phyloP scores from a whole-genome alignment of 2,113 vertebrate species.

The Struthio camelus region DNA sequence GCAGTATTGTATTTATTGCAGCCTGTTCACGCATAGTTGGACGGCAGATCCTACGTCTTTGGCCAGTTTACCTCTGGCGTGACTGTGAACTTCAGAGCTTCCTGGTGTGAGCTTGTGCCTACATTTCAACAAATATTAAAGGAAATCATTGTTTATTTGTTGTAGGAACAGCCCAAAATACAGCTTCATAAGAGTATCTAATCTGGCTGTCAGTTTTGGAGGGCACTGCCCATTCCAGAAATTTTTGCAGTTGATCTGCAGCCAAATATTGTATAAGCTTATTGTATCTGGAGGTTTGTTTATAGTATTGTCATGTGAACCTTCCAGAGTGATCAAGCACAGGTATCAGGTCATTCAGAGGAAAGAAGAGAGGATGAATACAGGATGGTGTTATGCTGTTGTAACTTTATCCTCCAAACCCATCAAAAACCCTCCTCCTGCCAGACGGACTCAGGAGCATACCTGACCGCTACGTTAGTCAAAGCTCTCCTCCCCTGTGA shows the following conservation, averaged over 20 bases:
- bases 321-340: fast-evolving
- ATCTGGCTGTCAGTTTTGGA: neutral
- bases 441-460: neutral
- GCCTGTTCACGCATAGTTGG: neutral
- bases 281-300: neutral
- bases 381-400: fast-evolving
- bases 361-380: neutral
- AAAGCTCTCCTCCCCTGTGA: neutral
- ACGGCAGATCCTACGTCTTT: fast-evolving
- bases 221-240: neutral
- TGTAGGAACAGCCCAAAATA: neutral
- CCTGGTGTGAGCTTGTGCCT: neutral
- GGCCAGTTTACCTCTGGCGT: neutral
- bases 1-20: neutral
- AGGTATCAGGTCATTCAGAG: neutral
- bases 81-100: fast-evolving
- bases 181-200: neutral
- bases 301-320: neutral
- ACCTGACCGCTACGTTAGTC: neutral
- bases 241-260: neutral
- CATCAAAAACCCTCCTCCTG: neutral
- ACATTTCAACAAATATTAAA: neutral
- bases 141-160: neutral
- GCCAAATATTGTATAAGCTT: neutral
- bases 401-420: neutral